These are phyloP conservation scores for Apeltes quadracus DNA, from an alignment of 2,113 vertebrate genomes.

Conservation along the genomic window DNA sequence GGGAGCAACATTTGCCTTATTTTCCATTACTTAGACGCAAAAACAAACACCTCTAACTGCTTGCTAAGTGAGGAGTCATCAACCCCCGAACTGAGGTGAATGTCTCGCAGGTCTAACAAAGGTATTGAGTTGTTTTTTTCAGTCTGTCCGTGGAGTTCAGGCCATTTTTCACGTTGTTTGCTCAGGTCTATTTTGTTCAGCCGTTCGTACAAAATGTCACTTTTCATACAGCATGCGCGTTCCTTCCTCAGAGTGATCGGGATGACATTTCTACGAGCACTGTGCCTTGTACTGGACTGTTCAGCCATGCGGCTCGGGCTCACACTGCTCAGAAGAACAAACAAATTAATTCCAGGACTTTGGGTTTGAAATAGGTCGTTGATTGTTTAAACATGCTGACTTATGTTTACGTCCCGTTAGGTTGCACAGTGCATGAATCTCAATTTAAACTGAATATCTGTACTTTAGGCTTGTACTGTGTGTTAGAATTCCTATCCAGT, in stretches of 20 bases:
- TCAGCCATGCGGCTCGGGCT: background rate
- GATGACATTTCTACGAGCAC: background rate
- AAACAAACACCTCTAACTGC: background rate
- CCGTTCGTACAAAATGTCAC: background rate
- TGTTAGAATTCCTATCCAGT: background rate
- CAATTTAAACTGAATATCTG: background rate
- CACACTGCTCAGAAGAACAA: background rate
- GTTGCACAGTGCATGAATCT: background rate
- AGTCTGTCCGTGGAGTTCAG: background rate
- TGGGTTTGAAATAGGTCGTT: background rate
- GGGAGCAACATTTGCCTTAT: background rate
- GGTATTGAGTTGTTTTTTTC: background rate
- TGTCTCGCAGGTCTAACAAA: background rate
- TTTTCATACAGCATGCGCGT: background rate
- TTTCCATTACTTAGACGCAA: no score
- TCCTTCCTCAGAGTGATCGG: background rate
- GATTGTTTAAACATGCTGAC: background rate
- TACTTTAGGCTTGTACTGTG: background rate
- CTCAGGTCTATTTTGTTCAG: background rate
- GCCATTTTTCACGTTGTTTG: background rate
- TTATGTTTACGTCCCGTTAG: background rate
- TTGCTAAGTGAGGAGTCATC: background rate
- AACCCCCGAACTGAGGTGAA: background rate
- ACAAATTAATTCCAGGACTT: background rate
- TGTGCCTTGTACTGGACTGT: background rate